These are phyloP conservation scores for Muscicapa striata DNA, from an alignment of 2,797 vertebrate genomes.

Conservation along the genomic window DNA sequence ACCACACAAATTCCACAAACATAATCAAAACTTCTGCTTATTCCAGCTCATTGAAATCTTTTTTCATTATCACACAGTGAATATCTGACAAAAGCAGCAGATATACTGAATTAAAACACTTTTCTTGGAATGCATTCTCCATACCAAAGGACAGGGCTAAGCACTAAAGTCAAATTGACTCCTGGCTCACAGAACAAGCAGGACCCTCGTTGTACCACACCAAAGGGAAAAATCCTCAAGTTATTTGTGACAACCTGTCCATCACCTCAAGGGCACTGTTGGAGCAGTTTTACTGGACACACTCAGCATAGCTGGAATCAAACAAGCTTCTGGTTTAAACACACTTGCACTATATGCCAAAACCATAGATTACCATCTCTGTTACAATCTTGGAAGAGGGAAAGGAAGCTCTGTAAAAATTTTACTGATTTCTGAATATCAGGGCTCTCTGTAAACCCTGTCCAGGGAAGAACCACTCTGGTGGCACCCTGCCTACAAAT, in stretches of 20 bases:
- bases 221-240: background rate
- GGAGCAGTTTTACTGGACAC: background rate
- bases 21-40: background rate
- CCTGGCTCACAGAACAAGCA: background rate
- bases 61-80: no score
- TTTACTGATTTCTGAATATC: background rate
- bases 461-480: background rate
- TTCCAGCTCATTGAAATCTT: background rate
- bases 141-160: background rate
- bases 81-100: background rate
- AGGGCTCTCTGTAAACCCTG: background rate
- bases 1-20: background rate
- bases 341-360: accelerated
- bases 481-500: background rate
- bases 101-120: accelerated
- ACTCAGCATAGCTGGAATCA: background rate
- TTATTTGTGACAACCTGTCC: background rate
- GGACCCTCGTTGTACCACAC: background rate
- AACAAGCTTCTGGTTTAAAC: accelerated
- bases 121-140: background rate
- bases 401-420: background rate
- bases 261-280: no score
- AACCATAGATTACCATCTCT: accelerated
- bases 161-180: background rate
- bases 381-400: background rate